Percentiles rank a stretch among this genome's conserved stretches.
phyloP scores from a whole-genome alignment of 1,140 invertebrate genomes.

The Drosophila carrolli region DNA sequence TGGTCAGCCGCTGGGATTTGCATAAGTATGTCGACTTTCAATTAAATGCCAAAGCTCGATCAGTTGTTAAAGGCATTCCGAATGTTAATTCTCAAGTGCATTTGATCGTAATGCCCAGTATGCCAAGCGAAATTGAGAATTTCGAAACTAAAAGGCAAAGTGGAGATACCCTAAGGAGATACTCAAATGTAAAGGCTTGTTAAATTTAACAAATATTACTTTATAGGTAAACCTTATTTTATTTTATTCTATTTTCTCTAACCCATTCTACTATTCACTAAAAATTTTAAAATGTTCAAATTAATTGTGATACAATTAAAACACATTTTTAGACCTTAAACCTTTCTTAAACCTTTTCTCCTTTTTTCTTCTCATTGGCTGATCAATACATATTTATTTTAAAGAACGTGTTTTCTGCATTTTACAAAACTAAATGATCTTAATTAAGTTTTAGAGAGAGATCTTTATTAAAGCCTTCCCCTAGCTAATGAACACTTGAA shows the following conservation, averaged over 20 bases:
- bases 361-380: too few relatives aligned
- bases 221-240: too few relatives aligned
- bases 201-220: too few relatives aligned
- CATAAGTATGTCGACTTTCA: slow-evolving; percentile 80
- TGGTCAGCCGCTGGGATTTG: slow-evolving; percentile 55
- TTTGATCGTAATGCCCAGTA: slow-evolving; percentile 42
- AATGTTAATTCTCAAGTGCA: slow-evolving; percentile 83
- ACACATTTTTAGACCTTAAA: too few relatives aligned
- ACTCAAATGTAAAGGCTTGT: too few relatives aligned
- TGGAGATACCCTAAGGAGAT: slow-evolving; percentile 5
- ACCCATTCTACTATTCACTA: too few relatives aligned
- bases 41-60: slow-evolving; percentile 71
- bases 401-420: too few relatives aligned
- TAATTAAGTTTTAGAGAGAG: not conserved
- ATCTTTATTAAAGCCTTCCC: not conserved
- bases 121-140: slow-evolving; percentile 3
- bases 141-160: not conserved
- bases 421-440: not conserved
- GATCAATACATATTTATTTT: too few relatives aligned
- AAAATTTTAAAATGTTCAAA: too few relatives aligned
- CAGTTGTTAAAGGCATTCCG: slow-evolving; percentile 78
- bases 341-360: too few relatives aligned
- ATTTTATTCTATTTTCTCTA: too few relatives aligned
- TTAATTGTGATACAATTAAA: too few relatives aligned
- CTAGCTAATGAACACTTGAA: not conserved